Percentiles rank a stretch among this genome's conserved stretches.
Conservation (phyloP, 2,888 invertebrate genomes). For the Ditula angustiorana region DNA sequence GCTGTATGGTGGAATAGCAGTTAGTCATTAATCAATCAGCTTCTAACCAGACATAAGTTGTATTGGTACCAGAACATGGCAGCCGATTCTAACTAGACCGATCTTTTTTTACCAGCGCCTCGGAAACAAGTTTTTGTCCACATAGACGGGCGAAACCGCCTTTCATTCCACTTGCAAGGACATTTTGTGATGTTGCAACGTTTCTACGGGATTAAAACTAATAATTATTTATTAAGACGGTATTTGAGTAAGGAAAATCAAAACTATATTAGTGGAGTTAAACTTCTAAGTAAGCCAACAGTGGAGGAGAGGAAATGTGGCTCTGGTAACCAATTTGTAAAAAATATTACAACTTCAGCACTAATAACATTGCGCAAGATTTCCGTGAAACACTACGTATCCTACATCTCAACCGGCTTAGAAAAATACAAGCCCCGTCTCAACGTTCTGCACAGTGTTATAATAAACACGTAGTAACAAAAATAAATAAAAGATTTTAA, state of each 20-base stretch:
- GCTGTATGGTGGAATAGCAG: no score
- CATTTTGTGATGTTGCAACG: slow-evolving; percentile 38
- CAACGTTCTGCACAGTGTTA: slow-evolving; percentile 29
- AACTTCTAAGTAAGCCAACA: no score
- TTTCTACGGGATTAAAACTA: slow-evolving; percentile 8
- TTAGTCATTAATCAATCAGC: no score
- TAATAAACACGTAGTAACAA: slow-evolving; percentile 38
- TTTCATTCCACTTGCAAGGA: slow-evolving; percentile 57
- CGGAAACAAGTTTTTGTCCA: slow-evolving; percentile 52
- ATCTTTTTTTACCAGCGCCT: slow-evolving; percentile 50
- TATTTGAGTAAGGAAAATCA: no score
- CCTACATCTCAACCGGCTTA: neutral
- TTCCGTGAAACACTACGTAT: neutral
- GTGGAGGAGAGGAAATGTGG: neutral
- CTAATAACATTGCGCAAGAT: slow-evolving; percentile 3
- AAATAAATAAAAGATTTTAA: slow-evolving; percentile 27
- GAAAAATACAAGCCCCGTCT: slow-evolving; percentile 8
- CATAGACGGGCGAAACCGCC: slow-evolving; percentile 48
- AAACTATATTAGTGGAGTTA: no score
- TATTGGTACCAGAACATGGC: slow-evolving; percentile 6
- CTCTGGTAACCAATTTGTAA: neutral
- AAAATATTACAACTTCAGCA: neutral
- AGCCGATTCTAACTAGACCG: slow-evolving; percentile 13
- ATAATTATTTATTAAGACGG: neutral
- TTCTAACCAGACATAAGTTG: neutral